Conservation (phyloP, 2,113 vertebrate genomes). For the Pachypanchax playfairii region DNA sequence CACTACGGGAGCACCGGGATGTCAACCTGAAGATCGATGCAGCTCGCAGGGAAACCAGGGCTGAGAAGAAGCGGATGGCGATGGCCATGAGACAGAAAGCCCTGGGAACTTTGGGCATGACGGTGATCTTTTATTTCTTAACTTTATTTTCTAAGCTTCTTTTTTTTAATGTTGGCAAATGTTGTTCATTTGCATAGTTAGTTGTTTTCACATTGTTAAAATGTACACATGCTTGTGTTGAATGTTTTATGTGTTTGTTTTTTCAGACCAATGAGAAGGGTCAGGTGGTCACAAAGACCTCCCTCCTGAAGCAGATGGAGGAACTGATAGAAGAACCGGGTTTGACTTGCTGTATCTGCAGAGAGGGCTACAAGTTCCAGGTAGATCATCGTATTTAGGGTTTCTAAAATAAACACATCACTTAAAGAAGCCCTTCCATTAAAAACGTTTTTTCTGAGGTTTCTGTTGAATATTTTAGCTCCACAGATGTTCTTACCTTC, state of each 20-base stretch:
- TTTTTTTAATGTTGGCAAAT: neutral
- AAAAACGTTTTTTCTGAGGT: too few species aligned
- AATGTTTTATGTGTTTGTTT: constrained; percentile 27
- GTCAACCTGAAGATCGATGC: constrained; percentile 98
- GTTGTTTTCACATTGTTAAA: neutral
- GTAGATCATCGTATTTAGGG: constrained; percentile 64
- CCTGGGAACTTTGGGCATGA: constrained; percentile 97
- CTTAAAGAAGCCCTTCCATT: too few species aligned
- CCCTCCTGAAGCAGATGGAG: constrained; percentile 97
- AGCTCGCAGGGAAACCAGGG: constrained; percentile 92
- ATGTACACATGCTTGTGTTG: neutral
- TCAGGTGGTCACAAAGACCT: constrained; percentile 97
- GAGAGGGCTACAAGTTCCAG: constrained; percentile 99
- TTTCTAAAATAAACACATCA: too few species aligned
- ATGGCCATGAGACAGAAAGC: constrained; percentile 99
- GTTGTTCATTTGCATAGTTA: neutral
- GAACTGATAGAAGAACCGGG: constrained; percentile 98
- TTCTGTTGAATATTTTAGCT: too few species aligned
- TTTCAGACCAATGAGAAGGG: constrained; percentile 98
- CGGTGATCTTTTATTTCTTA: constrained; percentile 72
- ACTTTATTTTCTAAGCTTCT: neutral
- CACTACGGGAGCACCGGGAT: constrained; percentile 90
- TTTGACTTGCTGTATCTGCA: constrained; percentile 96
- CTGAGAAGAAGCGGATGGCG: constrained; percentile 98
- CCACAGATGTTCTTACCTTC: too few species aligned